A percentile compares a stretch with the other conserved stretches of the same genome.
Conservation (phyloP, 2,797 vertebrate species). For the Rhinatrema bivittatum region DNA sequence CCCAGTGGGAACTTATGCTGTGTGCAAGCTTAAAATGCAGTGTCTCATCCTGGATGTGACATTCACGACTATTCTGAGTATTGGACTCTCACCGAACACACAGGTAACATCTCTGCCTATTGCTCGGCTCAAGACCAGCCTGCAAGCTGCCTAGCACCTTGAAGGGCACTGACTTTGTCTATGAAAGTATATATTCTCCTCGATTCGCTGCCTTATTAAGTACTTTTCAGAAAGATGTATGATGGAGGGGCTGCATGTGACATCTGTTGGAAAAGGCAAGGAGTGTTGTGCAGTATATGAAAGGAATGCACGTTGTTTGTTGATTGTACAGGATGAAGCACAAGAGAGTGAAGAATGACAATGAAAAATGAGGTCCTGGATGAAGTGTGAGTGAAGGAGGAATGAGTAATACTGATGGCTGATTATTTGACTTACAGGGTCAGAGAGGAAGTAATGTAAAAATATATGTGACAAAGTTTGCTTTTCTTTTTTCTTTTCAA, state of each 20-base stretch:
- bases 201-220: no score
- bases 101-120: no score
- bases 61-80: no score
- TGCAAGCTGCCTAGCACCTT: no score
- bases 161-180: no score
- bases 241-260: slow-evolving; percentile 34
- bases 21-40: no score
- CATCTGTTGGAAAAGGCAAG: slow-evolving; percentile 31
- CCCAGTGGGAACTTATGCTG: no score
- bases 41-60: no score
- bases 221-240: slow-evolving; percentile 46
- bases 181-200: no score
- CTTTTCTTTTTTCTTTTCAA: no score
- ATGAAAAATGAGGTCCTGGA: slow-evolving; percentile 10
- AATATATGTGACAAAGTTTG: slow-evolving; percentile 10
- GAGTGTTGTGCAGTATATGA: slow-evolving; percentile 17
- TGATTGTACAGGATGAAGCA: slow-evolving; percentile 18
- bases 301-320: slow-evolving; percentile 1
- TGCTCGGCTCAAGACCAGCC: no score
- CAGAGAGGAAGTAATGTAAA: slow-evolving; percentile 1
- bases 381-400: slow-evolving; percentile 24
- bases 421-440: slow-evolving; percentile 38
- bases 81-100: no score
- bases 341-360: slow-evolving; percentile 26
- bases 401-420: slow-evolving; percentile 18